A percentile compares a stretch with the other conserved stretches of the same genome.
Conservation (phyloP, 2,888 invertebrate genomes). For the Phania funesta region DNA sequence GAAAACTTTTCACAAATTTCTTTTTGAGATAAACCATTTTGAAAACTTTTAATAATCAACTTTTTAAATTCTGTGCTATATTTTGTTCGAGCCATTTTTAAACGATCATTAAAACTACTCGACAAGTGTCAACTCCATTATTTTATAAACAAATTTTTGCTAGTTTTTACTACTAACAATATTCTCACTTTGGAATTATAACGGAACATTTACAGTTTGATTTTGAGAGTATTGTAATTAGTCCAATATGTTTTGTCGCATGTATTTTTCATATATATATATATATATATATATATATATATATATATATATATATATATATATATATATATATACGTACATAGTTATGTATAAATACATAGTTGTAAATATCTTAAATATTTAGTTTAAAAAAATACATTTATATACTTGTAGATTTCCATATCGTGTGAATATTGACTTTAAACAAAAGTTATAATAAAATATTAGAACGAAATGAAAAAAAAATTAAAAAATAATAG, state of each 20-base stretch:
- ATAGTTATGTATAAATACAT: background rate
- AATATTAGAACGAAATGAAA: background rate
- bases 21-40: background rate
- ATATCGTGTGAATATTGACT: background rate
- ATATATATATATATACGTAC: background rate
- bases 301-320: background rate
- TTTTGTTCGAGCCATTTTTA: background rate
- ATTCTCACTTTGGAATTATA: too few relatives aligned
- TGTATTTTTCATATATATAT: background rate
- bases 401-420: too few relatives aligned
- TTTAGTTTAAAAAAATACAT: too few relatives aligned
- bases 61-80: background rate
- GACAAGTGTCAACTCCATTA: too few relatives aligned
- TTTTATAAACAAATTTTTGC: too few relatives aligned
- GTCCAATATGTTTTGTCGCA: too few relatives aligned
- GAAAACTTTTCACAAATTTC: constrained; percentile 9
- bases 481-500: background rate
- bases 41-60: background rate
- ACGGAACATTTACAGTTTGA: too few relatives aligned
- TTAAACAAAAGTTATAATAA: too few relatives aligned
- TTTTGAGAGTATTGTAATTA: too few relatives aligned
- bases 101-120: too few relatives aligned
- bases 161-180: too few relatives aligned
- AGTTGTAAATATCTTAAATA: background rate
- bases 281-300: background rate